A percentile compares a stretch with the other conserved stretches of the same genome.
Conservation (phyloP, 2,113 vertebrate species). For the Danio rerio region GRCz12tu NC_133178.1:3470001-3470500, state of each 20-base stretch:
- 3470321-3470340: neutral
- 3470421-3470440: neutral
- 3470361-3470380: neutral
- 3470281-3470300: neutral
- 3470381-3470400: neutral
- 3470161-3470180: neutral
- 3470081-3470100: neutral
- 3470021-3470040: neutral
- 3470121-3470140: neutral
- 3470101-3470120: neutral
- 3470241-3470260: too few species aligned
- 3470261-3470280: neutral
- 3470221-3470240: neutral
- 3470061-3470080: neutral
- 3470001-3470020: neutral
- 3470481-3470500: too few species aligned
- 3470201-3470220: neutral
- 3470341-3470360: neutral
- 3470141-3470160: neutral
- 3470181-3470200: neutral
- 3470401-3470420: neutral
- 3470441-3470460: too few species aligned
- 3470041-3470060: constrained; percentile 15
- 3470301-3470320: neutral
- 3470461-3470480: too few species aligned